These are phyloP conservation scores for Kradibia gibbosae DNA, from an alignment of 1,140 invertebrate genomes.

Conservation along the genomic window DNA sequence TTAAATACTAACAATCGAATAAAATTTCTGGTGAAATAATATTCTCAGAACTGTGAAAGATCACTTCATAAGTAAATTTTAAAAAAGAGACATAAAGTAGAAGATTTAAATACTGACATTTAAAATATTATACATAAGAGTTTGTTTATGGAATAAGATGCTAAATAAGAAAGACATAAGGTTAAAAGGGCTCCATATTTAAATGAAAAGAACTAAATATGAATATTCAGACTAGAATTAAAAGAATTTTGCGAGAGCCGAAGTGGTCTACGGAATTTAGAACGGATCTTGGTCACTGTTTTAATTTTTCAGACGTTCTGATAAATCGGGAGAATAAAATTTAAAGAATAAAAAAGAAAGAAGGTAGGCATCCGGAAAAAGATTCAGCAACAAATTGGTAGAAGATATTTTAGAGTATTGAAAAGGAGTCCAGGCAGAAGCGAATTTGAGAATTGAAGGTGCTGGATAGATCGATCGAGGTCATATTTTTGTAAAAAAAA, in stretches of 20 bases:
- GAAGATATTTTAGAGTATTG: constrained; percentile 26
- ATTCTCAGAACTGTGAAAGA: no score
- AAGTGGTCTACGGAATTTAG: not conserved
- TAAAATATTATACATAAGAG: not conserved
- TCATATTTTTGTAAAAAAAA: constrained; percentile 50
- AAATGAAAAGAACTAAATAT: no score
- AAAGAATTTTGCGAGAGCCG: not conserved
- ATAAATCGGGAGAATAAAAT: constrained; percentile 8
- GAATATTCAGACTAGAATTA: constrained; percentile 30
- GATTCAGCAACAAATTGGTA: not conserved
- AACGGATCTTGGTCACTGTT: not conserved
- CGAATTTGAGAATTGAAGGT: constrained; percentile 46
- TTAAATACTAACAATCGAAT: no score
- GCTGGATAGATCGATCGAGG: not conserved
- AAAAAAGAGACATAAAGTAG: no score
- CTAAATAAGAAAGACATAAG: not conserved
- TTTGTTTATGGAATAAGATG: not conserved
- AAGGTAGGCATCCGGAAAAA: no score
- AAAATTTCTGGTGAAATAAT: no score
- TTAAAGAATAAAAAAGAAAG: constrained; percentile 12
- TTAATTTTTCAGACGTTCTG: constrained; percentile 18
- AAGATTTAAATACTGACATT: not conserved
- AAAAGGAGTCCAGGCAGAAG: constrained; percentile 51
- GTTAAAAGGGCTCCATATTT: no score
- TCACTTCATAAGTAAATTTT: no score